These are phyloP conservation scores for Drosophila trichaetosa DNA, from an alignment of 2,888 invertebrate genomes.

Conservation along the genomic window DNA sequence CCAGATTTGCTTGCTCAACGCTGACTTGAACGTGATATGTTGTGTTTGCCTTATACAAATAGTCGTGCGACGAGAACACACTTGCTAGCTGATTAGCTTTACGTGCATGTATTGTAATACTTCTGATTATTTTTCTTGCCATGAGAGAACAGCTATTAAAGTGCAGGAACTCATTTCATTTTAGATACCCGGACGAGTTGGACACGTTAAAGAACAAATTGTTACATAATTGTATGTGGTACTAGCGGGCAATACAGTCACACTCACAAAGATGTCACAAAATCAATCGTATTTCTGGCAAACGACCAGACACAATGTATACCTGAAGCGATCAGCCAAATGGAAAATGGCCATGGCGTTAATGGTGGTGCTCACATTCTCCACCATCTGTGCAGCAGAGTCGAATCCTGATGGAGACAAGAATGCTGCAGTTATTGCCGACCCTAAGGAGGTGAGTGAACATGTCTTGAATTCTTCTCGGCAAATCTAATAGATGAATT, in stretches of 20 bases:
- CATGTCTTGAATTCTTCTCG: not conserved
- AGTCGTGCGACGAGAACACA: conserved; percentile 51
- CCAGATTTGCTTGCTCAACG: conserved; percentile 52
- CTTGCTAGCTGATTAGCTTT: conserved; percentile 59
- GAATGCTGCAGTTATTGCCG: conserved; percentile 61
- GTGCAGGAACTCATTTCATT: conserved; percentile 54
- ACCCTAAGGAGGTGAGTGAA: conserved; percentile 67
- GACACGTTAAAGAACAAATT: conserved; percentile 44
- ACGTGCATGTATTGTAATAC: conserved; percentile 15
- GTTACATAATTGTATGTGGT: conserved; percentile 34
- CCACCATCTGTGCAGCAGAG: conserved; percentile 83
- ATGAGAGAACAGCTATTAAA: conserved; percentile 36
- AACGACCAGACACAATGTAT: conserved; percentile 84
- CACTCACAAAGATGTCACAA: conserved; percentile 81
- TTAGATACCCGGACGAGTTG: conserved; percentile 50
- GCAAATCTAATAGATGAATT: not conserved
- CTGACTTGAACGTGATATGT: conserved; percentile 45
- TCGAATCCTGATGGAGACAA: conserved; percentile 69
- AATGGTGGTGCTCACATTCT: conserved; percentile 81
- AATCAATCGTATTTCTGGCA: conserved; percentile 85
- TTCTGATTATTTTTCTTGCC: conserved; percentile 2
- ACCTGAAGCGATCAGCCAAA: conserved; percentile 82
- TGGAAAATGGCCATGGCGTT: conserved; percentile 82
- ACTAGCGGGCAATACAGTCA: conserved; percentile 13
- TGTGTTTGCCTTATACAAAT: conserved; percentile 64